Evolutionary conservation across 2,113 vertebrate genomes (phyloP).

Genomic region (Nanorana parkeri): DNA sequence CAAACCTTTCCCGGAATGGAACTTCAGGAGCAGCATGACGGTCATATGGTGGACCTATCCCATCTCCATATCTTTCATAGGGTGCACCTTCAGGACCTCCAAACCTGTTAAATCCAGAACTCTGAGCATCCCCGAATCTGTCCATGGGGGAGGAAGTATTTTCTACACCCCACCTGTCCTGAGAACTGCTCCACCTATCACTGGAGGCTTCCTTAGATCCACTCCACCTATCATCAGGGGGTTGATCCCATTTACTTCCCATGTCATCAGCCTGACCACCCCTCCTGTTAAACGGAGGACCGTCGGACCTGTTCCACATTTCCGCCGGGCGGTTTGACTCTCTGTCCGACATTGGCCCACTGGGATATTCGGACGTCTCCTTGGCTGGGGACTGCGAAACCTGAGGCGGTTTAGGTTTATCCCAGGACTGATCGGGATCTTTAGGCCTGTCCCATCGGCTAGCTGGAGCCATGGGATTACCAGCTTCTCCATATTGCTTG

Average conservation of each 20-base stretch:
- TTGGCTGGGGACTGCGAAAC: neutral
- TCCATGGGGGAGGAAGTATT: neutral
- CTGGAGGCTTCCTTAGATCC: neutral
- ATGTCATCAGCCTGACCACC: neutral
- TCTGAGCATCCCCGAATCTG: neutral
- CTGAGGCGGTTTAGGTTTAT: neutral
- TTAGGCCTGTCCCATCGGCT: constrained; percentile 22
- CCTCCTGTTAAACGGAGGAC: neutral
- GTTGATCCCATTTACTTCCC: neutral
- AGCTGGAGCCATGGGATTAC: too few relatives aligned
- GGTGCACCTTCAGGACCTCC: neutral
- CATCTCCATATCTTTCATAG: neutral
- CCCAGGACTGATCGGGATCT: neutral
- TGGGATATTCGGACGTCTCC: neutral
- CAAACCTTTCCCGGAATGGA: constrained; percentile 1
- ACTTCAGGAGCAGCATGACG: neutral
- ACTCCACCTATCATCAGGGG: neutral
- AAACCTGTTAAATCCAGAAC: neutral
- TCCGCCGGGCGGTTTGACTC: neutral
- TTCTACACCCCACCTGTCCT: neutral
- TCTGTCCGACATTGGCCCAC: neutral
- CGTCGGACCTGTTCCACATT: neutral
- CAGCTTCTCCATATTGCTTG: neutral
- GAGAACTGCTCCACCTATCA: neutral
- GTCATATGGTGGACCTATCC: neutral